Evolutionary conservation across 2,888 invertebrate genomes (phyloP).

Genomic region (Petrolisthes manimaculis): DNA sequence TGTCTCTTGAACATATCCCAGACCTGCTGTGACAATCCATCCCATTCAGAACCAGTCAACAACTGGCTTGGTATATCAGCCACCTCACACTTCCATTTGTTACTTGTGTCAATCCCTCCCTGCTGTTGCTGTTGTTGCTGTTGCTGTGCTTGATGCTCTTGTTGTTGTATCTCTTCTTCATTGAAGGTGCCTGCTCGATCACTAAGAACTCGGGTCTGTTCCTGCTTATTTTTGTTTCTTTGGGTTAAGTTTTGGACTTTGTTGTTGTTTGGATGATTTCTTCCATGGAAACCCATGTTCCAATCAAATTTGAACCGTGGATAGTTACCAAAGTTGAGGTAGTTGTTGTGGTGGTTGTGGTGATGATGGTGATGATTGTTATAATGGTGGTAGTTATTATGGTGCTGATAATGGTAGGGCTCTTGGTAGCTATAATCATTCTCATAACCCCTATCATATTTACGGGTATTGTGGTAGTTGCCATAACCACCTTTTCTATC

Average conservation of each 20-base stretch:
- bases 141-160: too few species aligned
- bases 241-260: constrained; percentile 19
- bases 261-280: constrained; percentile 44
- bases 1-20: constrained; percentile 53
- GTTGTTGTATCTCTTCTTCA: constrained; percentile 9
- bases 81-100: constrained; percentile 47
- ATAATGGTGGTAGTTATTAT: constrained; percentile 24
- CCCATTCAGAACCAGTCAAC: constrained; percentile 56
- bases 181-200: constrained; percentile 58
- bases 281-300: background rate
- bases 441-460: constrained; percentile 15
- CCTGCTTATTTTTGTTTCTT: background rate
- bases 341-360: constrained; percentile 17
- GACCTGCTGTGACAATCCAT: constrained; percentile 48
- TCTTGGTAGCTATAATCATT: background rate
- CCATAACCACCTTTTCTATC: constrained; percentile 15
- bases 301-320: background rate
- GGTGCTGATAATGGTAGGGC: constrained; percentile 28
- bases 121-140: background rate
- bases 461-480: constrained; percentile 25
- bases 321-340: background rate
- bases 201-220: constrained; percentile 37
- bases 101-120: constrained; percentile 13
- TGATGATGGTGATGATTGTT: constrained; percentile 6
- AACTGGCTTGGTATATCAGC: constrained; percentile 49